Evolutionary conservation across 2,797 vertebrate genomes (phyloP).

Genomic region (Spinus olivaceus): DNA sequence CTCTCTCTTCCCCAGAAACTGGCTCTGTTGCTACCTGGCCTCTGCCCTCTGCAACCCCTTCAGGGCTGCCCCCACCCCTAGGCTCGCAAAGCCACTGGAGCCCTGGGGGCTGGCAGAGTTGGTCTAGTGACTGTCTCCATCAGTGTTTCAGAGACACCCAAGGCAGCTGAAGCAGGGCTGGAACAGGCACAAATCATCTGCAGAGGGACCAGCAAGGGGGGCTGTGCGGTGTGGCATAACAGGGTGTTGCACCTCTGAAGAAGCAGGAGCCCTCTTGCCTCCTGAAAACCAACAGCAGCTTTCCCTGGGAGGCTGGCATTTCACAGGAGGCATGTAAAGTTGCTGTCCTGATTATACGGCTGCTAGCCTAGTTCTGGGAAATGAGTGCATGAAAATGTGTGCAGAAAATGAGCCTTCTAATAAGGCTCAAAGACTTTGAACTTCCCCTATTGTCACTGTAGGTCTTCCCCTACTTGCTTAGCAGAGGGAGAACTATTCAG

Average conservation of each 20-base stretch:
- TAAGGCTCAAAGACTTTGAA: conserved; percentile 69
- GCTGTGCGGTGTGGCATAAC: neutral
- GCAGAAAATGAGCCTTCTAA: conserved; percentile 71
- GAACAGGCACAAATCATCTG: neutral
- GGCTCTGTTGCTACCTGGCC: neutral
- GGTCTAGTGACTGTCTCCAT: neutral
- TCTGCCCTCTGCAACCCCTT: neutral
- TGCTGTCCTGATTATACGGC: conserved; percentile 64
- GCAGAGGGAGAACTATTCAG: conserved; percentile 66
- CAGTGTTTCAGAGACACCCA: neutral
- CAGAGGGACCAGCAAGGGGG: neutral
- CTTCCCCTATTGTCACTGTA: conserved; percentile 66
- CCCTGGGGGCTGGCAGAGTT: neutral
- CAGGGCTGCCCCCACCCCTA: neutral
- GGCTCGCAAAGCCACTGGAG: neutral
- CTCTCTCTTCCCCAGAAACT: rapidly evolving
- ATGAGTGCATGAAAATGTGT: conserved; percentile 48
- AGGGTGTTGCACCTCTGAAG: neutral
- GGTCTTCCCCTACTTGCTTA: conserved; percentile 70
- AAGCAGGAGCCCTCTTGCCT: neutral
- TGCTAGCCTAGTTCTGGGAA: conserved; percentile 68
- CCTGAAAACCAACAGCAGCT: conserved; percentile 26
- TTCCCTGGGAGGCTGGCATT: conserved; percentile 21
- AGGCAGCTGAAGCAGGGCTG: neutral
- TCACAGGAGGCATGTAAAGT: conserved; percentile 39